Base-by-base conservation (phyloP, 1,140 invertebrate species). In the Latrodectus geometricus region DNA sequence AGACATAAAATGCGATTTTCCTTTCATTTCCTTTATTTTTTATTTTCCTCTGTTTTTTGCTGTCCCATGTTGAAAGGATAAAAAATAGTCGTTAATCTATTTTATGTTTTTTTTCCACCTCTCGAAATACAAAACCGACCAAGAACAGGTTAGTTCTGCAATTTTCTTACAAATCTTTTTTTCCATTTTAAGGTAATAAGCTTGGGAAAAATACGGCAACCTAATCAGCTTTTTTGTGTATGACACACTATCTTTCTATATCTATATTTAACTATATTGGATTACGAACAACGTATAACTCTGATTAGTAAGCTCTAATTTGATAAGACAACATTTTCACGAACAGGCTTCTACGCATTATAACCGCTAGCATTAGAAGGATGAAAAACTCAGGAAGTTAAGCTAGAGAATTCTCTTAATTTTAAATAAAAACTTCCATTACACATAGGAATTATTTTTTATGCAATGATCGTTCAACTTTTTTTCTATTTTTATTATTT, bases 281-380 rank as follows among this genome's bases (percentile, higher is more conserved):
- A 84, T 84, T 84, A 84, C 56, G 73, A 76, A 84, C 73, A 68
- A 84, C 69, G 69, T 69, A 84, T 61, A 68, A 69, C 73, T 75
- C 82, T 61, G 52, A 69, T 84, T 68, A 84, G 75, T 61, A 84
- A 84, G 61, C 23, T 76, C 73, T 84, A 84, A 84, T 84, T 84
- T 84, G 20, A 73, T 49, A 74, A 76, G 72, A 84, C 82, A 66
- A 76, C 73, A 52, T 56, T 35, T 35, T 35, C 35, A 35, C 35
- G 35, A 35, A 35, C 35, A 35, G 2, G 35, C 35, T 3, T 35
- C 35, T 35, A 35, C 5, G 35, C 5, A 35, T 35, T 35, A 35
- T 35, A 35, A 35, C 35, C 35, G 35, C 35, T 5, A 35, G 35
- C 35, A 35, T 35, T 35, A 35, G 5, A 5, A 1, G 35, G 35